Base-by-base conservation (phyloP, 1,140 invertebrate genomes). In the Temnothorax nylanderi region DNA sequence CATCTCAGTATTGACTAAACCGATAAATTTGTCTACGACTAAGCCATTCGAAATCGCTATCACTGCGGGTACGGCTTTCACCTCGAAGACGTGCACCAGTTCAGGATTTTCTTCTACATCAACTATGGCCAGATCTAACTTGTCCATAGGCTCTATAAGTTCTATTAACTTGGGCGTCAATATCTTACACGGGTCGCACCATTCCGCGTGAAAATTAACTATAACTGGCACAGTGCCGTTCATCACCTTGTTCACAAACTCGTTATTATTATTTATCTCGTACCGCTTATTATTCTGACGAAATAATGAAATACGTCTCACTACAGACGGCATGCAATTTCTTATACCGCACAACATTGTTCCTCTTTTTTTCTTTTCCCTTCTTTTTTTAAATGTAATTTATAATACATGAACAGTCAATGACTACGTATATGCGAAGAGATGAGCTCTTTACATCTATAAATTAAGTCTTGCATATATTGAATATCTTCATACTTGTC, bases 121-220 rank as follows among this genome's bases (percentile, higher is more conserved):
- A 1, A 99, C 97, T 77, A 99, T 97, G 5, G 99, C 99, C 88
- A 99, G 95, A 94, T 99, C 96, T 60, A 99, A 96, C 74, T 98
- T 96, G 10, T 97, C 96, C 75, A 97, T 96, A 16, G 97, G 97
- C 82, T 97, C 97, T 34, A 99, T 96, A 4, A 99, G 94, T 90
- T 97, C 97, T 93, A 98, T 97, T 90, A 99, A 96, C 94, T 98
- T 97, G 16, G 99, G 99, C 16, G 98, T 99, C 2, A 99, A 96
- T 80, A 99, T 97, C 95, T 99, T 99, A 94, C 99, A 99, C 0
- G 99, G 99, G 92, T 99, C 98, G 95, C 99, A 98, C 99, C 99
- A 99, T 88, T 98, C 97, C 5, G 98, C 98, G 91, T 98, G 98
- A 93, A 98, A 98, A 94, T 98, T 98, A 3, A 98, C 97, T 94